A percentile compares a stretch with the other conserved stretches of the same genome.
phyloP scores from a whole-genome alignment of 2,888 invertebrate genomes.

The Drosophila lacicola region DNA sequence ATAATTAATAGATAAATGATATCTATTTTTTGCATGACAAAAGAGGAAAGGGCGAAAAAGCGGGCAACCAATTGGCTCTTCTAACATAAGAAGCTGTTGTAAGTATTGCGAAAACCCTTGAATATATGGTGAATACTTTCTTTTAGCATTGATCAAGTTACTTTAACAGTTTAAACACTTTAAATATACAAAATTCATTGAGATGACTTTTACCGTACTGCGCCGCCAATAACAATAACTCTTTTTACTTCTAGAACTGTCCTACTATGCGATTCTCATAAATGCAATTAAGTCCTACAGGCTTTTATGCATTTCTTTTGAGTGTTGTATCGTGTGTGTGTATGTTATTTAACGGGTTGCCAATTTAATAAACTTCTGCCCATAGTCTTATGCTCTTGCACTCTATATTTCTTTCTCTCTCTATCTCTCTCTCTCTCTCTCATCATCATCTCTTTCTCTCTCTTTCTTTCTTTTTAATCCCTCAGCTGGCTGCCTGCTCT shows the following conservation, averaged over 20 bases:
- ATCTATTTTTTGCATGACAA: conserved; percentile 14
- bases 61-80: background rate
- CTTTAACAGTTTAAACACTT: no score
- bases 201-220: no score
- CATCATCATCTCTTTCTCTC: background rate
- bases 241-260: background rate
- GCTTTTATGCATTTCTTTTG: no score
- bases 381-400: background rate
- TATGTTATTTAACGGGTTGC: no score
- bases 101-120: background rate
- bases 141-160: background rate
- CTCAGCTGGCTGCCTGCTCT: background rate
- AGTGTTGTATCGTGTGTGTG: no score
- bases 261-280: background rate
- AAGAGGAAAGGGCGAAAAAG: background rate
- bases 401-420: background rate
- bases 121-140: background rate
- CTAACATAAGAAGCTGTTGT: background rate
- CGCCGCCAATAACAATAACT: no score
- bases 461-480: background rate
- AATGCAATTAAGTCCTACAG: background rate
- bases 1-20: conserved; percentile 72
- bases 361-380: background rate
- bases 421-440: background rate
- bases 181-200: no score